A percentile compares a stretch with the other conserved stretches of the same genome.
phyloP scores from a whole-genome alignment of 2,888 invertebrate species.

The Brenthis ino region DNA sequence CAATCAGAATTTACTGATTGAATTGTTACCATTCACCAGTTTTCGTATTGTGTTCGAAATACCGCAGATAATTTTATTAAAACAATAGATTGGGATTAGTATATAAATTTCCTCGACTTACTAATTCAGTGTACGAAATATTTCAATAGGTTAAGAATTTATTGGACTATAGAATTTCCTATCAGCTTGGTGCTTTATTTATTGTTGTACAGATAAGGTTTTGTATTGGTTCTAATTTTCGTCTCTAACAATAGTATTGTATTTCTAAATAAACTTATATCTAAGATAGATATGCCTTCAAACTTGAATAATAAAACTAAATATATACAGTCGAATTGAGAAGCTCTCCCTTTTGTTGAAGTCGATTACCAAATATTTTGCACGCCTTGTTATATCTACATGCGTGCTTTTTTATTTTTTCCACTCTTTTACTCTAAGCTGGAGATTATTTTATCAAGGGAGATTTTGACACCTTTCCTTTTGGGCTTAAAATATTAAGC shows the following conservation, averaged over 20 bases:
- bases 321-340: too few species aligned
- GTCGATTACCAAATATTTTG: too few species aligned
- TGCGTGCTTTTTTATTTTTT: too few species aligned
- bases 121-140: constrained; percentile 27
- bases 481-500: too few species aligned
- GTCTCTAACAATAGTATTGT: not conserved
- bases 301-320: too few species aligned
- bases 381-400: too few species aligned
- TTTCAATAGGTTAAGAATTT: constrained; percentile 22
- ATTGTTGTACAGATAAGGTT: constrained; percentile 18
- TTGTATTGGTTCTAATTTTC: constrained; percentile 4
- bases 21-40: constrained; percentile 39
- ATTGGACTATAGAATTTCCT: constrained; percentile 20
- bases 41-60: constrained; percentile 35
- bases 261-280: constrained; percentile 3
- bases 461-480: too few species aligned
- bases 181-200: constrained; percentile 22
- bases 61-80: constrained; percentile 34
- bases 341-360: too few species aligned
- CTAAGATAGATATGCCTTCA: not conserved
- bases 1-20: constrained; percentile 36
- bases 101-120: constrained; percentile 33
- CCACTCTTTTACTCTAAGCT: too few species aligned
- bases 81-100: constrained; percentile 30
- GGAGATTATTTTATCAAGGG: too few species aligned